These are phyloP conservation scores for Nemotelus pantherinus DNA, from an alignment of 2,888 invertebrate species.

Conservation along the genomic window DNA sequence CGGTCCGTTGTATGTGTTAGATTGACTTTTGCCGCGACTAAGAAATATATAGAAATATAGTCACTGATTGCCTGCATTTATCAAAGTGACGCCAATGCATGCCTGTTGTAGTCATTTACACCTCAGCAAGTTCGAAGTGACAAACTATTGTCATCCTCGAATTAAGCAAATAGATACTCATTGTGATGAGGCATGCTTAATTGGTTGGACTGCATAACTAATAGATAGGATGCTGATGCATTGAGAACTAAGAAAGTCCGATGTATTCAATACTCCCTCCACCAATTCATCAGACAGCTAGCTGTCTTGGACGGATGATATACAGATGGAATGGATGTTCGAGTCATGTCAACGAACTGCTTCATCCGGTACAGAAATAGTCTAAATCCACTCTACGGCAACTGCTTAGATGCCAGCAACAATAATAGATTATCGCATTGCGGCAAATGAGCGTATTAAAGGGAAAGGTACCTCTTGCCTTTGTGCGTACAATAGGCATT, in stretches of 20 bases:
- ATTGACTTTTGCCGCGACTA: background rate
- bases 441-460: background rate
- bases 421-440: conserved; percentile 11
- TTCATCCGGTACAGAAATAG: conserved; percentile 49
- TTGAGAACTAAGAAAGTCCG: too few relatives aligned
- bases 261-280: too few relatives aligned
- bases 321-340: background rate
- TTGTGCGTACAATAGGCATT: background rate
- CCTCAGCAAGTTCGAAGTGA: too few relatives aligned
- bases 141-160: too few relatives aligned
- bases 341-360: conserved; percentile 46
- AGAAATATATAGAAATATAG: background rate
- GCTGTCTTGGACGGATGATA: background rate
- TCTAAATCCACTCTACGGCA: conserved; percentile 28
- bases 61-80: background rate
- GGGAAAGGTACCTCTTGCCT: background rate
- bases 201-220: too few relatives aligned
- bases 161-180: conserved; percentile 1
- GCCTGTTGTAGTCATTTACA: too few relatives aligned
- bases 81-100: background rate
- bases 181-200: background rate
- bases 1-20: background rate
- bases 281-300: background rate
- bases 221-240: too few relatives aligned
- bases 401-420: background rate